Base-by-base conservation (phyloP, 2,113 vertebrate species). In the Ivindomyrus marchei region DNA sequence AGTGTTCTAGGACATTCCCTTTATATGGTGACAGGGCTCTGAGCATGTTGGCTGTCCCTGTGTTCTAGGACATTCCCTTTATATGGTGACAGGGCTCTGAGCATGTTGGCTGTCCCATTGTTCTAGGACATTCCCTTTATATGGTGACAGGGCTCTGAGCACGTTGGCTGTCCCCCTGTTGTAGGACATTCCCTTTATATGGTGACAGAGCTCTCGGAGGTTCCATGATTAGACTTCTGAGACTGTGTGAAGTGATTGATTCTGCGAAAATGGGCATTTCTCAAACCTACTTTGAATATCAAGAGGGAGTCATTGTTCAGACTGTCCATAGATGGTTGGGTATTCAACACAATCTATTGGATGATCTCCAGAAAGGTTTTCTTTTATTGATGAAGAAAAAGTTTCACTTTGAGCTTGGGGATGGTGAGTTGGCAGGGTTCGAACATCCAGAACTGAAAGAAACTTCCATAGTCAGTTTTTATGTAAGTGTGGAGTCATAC, bases 341-440 rank as follows among this genome's bases (percentile, higher is more conserved):
- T 58, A 90, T 90, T 77, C 49, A 77, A 87, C 85, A 62, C 31
- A 42, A 87, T 66, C 70, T 88, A 77, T 42, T 74, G 89, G 45
- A 77, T 53, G 52, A 15, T 90, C 58, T 87, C 46, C 85, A 74
- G 4, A 52, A 39, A 88, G 66, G 49, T 66, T 47, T 85, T 90
- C 17, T 90, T 53, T 47, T 77, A 53, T 90, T 77, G 31, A 88
- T 13, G 8, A 84, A 24, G 47, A 85, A 90, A 87, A 85, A 36
- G 36, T 47, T 53, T 90, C 21, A 70, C 62, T 85, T 74, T 50
- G 89, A 58, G 47, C 31, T 27, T 46, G 53, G 31, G 46, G 46
- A 87, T 50, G 77, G 13, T 42, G 24, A 77, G 85, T 87, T 87
- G 85, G 62, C 62, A 88, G 62, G 77, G 21, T 31, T 88, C 8